Evolutionary conservation across 2,113 vertebrate species (phyloP).

Genomic region (Nerophis ophidion): DNA sequence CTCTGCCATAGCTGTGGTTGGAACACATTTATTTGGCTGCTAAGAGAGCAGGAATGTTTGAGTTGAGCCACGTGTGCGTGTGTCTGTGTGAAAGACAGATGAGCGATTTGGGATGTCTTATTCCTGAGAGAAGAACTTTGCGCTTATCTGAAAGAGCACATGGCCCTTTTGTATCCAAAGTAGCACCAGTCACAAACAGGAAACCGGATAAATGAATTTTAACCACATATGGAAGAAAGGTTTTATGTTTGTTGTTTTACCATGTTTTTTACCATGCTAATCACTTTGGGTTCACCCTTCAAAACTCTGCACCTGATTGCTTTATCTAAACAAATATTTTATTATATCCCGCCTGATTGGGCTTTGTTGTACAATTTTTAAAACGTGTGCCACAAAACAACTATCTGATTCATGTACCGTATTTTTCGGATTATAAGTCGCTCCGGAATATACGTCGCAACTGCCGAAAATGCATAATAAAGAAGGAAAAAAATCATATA

Average conservation of each 20-base stretch:
- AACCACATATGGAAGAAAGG: not conserved
- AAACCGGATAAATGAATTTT: not conserved
- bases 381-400: too few species aligned
- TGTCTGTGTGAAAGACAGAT: constrained; percentile 4
- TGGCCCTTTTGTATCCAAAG: constrained; percentile 30
- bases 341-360: too few species aligned
- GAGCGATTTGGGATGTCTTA: constrained; percentile 29
- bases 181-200: constrained; percentile 19
- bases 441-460: too few species aligned
- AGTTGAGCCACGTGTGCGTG: not conserved
- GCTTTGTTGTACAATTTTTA: too few species aligned
- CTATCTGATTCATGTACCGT: too few species aligned
- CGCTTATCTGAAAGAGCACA: constrained; percentile 53
- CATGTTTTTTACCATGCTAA: not conserved
- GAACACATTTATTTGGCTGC: constrained; percentile 14
- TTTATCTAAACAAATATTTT: not conserved
- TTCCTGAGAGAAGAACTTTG: constrained; percentile 35
- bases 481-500: too few species aligned
- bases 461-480: too few species aligned
- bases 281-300: not conserved
- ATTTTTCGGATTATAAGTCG: too few species aligned
- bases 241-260: not conserved
- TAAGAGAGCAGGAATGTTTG: not conserved
- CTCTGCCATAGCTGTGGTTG: constrained; percentile 12
- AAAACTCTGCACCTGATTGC: not conserved